Evolutionary conservation across 1,140 invertebrate species (phyloP).

Genomic region (Bombus confusus): DNA sequence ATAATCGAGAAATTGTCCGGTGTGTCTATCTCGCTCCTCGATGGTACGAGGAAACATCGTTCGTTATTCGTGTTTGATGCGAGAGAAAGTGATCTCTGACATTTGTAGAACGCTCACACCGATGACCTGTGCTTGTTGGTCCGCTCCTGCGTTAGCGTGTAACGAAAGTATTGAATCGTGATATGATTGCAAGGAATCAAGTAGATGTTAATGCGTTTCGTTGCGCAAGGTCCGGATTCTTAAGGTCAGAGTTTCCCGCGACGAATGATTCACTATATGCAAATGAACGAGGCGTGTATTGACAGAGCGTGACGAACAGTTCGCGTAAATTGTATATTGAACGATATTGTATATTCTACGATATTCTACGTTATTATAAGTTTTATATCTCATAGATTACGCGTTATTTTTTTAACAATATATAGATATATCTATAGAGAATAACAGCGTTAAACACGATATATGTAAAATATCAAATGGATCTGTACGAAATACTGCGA

Average conservation of each 20-base stretch:
- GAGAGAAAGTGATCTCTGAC: slow-evolving; percentile 4
- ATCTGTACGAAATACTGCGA: slow-evolving; percentile 30
- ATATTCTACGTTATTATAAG: slow-evolving; percentile 5
- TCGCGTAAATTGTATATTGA: background rate
- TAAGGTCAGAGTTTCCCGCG: slow-evolving; percentile 19
- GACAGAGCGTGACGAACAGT: background rate
- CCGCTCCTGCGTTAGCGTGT: slow-evolving; percentile 6
- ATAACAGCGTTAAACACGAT: background rate
- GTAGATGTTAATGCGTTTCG: slow-evolving; percentile 4
- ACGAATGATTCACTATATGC: background rate
- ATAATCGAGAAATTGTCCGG: background rate
- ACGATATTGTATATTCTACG: background rate
- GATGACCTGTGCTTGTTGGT: too few species aligned
- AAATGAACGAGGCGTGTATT: slow-evolving; percentile 2
- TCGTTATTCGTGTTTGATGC: background rate
- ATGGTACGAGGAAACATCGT: background rate
- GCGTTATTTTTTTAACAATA: slow-evolving; percentile 39
- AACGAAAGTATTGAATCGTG: slow-evolving; percentile 48
- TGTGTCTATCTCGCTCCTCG: background rate
- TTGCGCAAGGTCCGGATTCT: background rate
- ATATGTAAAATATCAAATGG: background rate
- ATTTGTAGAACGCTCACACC: background rate
- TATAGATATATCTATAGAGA: background rate
- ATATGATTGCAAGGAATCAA: slow-evolving; percentile 23
- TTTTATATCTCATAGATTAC: slow-evolving; percentile 35